Percentiles rank a stretch among this genome's conserved stretches.
phyloP scores from a whole-genome alignment of 2,797 vertebrate species.

The Fundulus diaphanus region DNA sequence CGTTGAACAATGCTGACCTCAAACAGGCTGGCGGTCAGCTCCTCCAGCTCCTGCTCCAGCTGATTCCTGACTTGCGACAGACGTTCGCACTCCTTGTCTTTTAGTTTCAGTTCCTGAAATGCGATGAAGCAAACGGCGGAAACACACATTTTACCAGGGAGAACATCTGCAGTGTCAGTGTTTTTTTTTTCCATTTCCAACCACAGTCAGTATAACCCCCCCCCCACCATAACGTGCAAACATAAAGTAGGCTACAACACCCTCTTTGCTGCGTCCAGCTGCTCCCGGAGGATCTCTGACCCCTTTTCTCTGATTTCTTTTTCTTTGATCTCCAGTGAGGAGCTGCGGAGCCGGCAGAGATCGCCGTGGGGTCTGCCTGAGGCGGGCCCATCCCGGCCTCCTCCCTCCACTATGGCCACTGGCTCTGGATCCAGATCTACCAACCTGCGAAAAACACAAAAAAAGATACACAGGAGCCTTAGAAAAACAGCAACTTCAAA shows the following conservation, averaged over 20 bases:
- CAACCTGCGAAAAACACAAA: slow-evolving; percentile 64
- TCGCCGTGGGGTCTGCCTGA: slow-evolving; percentile 70
- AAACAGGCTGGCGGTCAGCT: slow-evolving; percentile 96
- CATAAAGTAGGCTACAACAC: slow-evolving; percentile 70
- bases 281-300: slow-evolving; percentile 92
- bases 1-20: slow-evolving; percentile 81
- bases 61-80: slow-evolving; percentile 92
- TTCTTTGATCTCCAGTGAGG: slow-evolving; percentile 93
- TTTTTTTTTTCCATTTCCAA: slow-evolving; percentile 19
- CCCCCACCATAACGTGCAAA: slow-evolving; percentile 21
- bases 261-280: slow-evolving; percentile 92
- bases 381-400: slow-evolving; percentile 44
- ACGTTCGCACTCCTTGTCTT: slow-evolving; percentile 95
- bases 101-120: slow-evolving; percentile 93
- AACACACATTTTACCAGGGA: slow-evolving; percentile 34
- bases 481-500: background rate
- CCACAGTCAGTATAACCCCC: slow-evolving; percentile 7
- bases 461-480: background rate
- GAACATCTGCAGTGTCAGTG: slow-evolving; percentile 44
- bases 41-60: slow-evolving; percentile 95
- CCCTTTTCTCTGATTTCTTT: slow-evolving; percentile 97
- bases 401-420: slow-evolving; percentile 62
- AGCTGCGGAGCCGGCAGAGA: slow-evolving; percentile 89
- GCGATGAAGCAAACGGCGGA: slow-evolving; percentile 11
- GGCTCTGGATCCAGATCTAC: slow-evolving; percentile 80